phyloP scores from a whole-genome alignment of 23 tunicate genomes.

The Halocynthia aurantium region DNA sequence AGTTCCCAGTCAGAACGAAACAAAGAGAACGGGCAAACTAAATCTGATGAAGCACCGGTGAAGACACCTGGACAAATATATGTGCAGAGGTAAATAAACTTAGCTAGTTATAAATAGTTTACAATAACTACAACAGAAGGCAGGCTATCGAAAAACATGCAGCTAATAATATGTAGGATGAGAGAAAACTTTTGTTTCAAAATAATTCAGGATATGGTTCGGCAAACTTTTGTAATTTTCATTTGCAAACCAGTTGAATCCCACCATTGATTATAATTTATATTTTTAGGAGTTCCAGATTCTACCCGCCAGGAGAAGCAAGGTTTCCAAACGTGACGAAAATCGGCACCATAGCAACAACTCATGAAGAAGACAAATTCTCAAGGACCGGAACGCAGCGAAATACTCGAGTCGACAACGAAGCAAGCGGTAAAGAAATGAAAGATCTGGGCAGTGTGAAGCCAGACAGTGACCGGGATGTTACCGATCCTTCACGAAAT shows the following conservation, averaged over 20 bases:
- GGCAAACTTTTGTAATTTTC: too few relatives aligned
- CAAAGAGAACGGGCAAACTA: neutral
- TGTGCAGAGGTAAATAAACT: neutral
- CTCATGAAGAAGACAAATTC: neutral
- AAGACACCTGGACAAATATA: conserved; percentile 5
- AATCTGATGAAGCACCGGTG: conserved; percentile 1
- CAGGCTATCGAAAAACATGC: conserved; percentile 1
- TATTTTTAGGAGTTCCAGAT: neutral
- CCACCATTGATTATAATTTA: neutral
- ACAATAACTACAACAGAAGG: neutral
- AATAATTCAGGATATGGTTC: too few relatives aligned
- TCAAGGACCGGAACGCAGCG: too few relatives aligned
- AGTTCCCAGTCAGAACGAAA: conserved; percentile 29
- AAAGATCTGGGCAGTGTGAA: too few relatives aligned
- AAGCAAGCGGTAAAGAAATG: too few relatives aligned
- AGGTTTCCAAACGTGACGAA: conserved; percentile 13
- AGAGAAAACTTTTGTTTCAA: too few relatives aligned
- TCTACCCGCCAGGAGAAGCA: neutral
- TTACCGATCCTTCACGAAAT: too few relatives aligned
- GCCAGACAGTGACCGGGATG: too few relatives aligned
- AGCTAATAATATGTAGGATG: neutral
- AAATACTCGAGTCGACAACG: too few relatives aligned
- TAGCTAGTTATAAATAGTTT: neutral
- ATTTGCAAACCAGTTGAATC: too few relatives aligned
- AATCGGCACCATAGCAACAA: conserved; percentile 7